Base-by-base conservation (phyloP, 2,113 vertebrate genomes). In the Aleadryas rufinucha region DNA sequence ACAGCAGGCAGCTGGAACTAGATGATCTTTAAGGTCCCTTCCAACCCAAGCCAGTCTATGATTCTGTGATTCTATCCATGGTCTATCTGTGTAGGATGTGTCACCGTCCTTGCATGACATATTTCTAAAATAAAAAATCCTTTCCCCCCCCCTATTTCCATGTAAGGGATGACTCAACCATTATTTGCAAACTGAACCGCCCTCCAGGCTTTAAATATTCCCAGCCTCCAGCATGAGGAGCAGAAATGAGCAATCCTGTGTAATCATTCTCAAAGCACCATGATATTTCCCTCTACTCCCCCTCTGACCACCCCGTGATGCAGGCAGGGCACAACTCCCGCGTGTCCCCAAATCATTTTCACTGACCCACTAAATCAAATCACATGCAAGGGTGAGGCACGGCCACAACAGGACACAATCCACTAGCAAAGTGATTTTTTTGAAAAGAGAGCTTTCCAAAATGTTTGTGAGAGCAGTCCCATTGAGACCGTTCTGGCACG, bases 371-470 rank as follows among this genome's bases (percentile, higher is more conserved):
- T 68, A 91, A 96, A 96, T 93, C 69, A 45, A 90, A 93, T 94
- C 92, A 97, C 84, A 75, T 84, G 96, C 76, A 68, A 71, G 69
- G 80, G 44, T 45, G 86, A 89, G 77, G 41, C 30, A 22, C 0
- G 31, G 72, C 57, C 86, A 54, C 69, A 89, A 44, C 90, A 39
- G 0, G 8, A 56, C 56, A 44, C 37, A 93, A 96, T 81, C 57
- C 88, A 75, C 69, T 8, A 65, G 77, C 68, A 89, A 89, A 93
- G 83, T 53, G 92, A 7, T 44, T 78, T 64, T 84, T 84, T 27
- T 96, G 56, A 82, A 94, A 92, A 71, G 93, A 60, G 56, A 92
- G 64, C 87, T 97, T 94, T 96, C 90, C 85, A 94, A 94, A 96
- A 59, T 72, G 83, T 88, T 75, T 92, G 80, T 64, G 92, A 96